These are phyloP conservation scores for Neotoxoptera formosana DNA, from an alignment of 1,140 invertebrate species.

Conservation along the genomic window DNA sequence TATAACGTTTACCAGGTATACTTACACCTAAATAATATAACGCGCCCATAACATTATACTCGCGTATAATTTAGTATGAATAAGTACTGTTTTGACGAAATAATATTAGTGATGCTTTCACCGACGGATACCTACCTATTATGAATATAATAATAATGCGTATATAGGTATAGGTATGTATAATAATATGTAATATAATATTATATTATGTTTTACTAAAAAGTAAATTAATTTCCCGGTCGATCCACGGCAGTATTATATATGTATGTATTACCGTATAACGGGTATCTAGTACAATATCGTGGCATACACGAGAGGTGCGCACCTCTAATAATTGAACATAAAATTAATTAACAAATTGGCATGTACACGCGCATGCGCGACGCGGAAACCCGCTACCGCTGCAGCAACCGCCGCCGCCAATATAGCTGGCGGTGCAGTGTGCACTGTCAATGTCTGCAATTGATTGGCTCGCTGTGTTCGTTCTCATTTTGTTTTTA, in stretches of 20 bases:
- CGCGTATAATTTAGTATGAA: neutral
- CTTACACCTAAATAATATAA: neutral
- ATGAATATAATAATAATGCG: neutral
- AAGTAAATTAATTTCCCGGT: slow-evolving; percentile 34
- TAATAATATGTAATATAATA: neutral
- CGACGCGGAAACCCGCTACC: neutral
- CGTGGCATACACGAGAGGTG: neutral
- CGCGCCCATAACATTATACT: neutral
- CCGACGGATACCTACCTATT: neutral
- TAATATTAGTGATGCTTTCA: slow-evolving; percentile 26
- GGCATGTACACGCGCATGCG: neutral
- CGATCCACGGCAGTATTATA: neutral
- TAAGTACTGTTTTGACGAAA: neutral
- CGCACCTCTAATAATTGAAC: neutral
- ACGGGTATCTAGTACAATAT: neutral
- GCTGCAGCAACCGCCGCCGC: neutral
- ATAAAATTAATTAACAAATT: slow-evolving; percentile 37
- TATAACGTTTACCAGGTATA: neutral
- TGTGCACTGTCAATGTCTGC: neutral
- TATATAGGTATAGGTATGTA: too few relatives aligned
- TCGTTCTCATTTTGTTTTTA: neutral
- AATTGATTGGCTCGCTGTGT: neutral
- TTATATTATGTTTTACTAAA: neutral
- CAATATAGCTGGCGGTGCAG: neutral
- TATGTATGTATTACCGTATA: neutral